A percentile compares a stretch with the other conserved stretches of the same genome.
Evolutionary conservation across 2,113 vertebrate genomes (phyloP).

Genomic region (Microcebus jonahi): DNA sequence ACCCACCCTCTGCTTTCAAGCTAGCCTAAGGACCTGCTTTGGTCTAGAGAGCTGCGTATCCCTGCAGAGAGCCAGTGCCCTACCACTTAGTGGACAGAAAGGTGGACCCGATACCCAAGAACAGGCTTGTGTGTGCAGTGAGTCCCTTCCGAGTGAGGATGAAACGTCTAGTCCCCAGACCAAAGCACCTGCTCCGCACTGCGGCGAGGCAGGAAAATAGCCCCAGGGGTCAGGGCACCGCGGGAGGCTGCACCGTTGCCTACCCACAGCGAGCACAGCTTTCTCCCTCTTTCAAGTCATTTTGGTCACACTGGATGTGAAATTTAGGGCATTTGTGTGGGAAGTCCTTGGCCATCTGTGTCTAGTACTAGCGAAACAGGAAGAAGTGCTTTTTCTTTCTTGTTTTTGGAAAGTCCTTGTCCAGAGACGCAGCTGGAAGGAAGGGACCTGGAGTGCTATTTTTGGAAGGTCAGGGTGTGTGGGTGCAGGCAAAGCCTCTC

Average conservation of each 20-base stretch:
- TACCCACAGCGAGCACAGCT: not conserved
- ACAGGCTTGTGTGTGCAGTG: fast-evolving
- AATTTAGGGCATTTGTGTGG: not conserved
- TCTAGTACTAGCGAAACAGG: constrained; percentile 28
- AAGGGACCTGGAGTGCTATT: not conserved
- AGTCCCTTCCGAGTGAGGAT: not conserved
- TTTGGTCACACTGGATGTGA: not conserved
- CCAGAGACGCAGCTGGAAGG: constrained; percentile 53
- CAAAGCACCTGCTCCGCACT: not conserved
- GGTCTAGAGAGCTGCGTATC: not conserved
- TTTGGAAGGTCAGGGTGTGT: constrained; percentile 9
- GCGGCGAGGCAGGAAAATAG: no score
- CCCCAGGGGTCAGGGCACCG: fast-evolving
- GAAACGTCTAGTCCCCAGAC: not conserved
- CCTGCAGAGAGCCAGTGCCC: not conserved
- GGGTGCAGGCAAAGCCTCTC: not conserved
- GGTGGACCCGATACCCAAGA: fast-evolving
- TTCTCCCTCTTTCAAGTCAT: not conserved
- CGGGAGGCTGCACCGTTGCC: not conserved
- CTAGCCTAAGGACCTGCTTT: not conserved
- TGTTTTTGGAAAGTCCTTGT: constrained; percentile 17
- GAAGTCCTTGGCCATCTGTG: constrained; percentile 42
- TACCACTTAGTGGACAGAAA: not conserved
- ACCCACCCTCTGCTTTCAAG: not conserved
- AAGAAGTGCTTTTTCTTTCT: not conserved